These are phyloP conservation scores for Daboia siamensis DNA, from an alignment of 2,113 vertebrate genomes.

Conservation along the genomic window DNA sequence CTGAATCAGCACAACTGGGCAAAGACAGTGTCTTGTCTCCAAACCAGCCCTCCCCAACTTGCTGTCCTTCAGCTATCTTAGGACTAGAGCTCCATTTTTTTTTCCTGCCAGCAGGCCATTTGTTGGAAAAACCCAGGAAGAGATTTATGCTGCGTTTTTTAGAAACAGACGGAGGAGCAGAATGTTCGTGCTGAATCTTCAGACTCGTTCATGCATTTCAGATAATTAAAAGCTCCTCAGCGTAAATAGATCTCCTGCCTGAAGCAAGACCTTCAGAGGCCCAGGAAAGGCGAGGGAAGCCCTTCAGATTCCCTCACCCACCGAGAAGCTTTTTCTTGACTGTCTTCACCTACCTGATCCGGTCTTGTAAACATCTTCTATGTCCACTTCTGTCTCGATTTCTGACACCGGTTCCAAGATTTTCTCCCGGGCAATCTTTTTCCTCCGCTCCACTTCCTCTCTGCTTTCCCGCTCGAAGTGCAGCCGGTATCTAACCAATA, in stretches of 20 bases:
- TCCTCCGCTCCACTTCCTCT: slow-evolving; percentile 85
- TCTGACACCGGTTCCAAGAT: slow-evolving; percentile 71
- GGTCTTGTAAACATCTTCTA: slow-evolving; percentile 78
- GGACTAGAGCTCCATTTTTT: not conserved
- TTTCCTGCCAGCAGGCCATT: not conserved
- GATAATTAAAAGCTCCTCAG: not conserved
- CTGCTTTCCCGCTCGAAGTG: slow-evolving; percentile 86
- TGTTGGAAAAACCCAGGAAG: not conserved
- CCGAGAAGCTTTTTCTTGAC: not conserved
- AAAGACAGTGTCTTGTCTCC: not conserved
- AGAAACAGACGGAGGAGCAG: not conserved
- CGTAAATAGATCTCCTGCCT: not conserved
- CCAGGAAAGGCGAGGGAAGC: not conserved
- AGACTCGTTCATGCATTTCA: not conserved
- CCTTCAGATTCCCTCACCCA: not conserved
- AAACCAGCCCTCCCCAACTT: not conserved
- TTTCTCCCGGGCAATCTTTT: slow-evolving; percentile 79
- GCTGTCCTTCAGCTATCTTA: not conserved
- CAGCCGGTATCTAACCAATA: slow-evolving; percentile 77
- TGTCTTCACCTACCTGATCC: slow-evolving; percentile 72
- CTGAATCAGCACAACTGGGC: not conserved
- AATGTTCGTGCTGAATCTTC: not conserved
- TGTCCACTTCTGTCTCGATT: slow-evolving; percentile 76
- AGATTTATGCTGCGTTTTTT: not conserved
- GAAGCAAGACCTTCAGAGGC: not conserved